Conservation (phyloP, 1,140 invertebrate genomes). For the Hormaphis cornu region DNA sequence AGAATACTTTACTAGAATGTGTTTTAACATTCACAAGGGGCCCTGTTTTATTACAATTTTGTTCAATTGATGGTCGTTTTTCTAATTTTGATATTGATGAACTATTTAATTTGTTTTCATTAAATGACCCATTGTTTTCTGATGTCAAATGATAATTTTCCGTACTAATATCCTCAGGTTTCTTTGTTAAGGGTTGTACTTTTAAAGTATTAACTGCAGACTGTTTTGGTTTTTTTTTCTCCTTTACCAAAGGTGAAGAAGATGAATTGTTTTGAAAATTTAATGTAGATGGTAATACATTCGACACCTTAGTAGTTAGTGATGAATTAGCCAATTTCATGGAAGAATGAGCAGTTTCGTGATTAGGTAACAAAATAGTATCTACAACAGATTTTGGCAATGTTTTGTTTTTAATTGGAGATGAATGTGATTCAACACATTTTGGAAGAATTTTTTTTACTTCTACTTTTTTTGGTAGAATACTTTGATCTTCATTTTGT, state of each 20-base stretch:
- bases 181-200: neutral
- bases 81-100: neutral
- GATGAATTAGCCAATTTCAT: neutral
- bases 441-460: constrained; percentile 31
- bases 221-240: neutral
- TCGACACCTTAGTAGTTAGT: neutral
- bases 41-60: neutral
- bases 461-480: constrained; percentile 4
- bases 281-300: neutral
- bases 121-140: neutral
- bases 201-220: neutral
- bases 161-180: neutral
- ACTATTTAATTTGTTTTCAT: neutral
- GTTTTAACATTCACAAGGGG: neutral
- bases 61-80: neutral
- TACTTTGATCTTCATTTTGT: constrained; percentile 14
- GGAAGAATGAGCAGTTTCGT: neutral
- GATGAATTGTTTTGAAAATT: neutral
- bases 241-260: neutral
- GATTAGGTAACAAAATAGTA: neutral
- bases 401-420: neutral
- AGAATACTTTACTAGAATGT: neutral
- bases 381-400: neutral
- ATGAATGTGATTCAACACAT: neutral
- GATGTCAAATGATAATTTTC: neutral